Base-by-base conservation (phyloP, 2,797 vertebrate genomes). In the Aldrovandia affinis region DNA sequence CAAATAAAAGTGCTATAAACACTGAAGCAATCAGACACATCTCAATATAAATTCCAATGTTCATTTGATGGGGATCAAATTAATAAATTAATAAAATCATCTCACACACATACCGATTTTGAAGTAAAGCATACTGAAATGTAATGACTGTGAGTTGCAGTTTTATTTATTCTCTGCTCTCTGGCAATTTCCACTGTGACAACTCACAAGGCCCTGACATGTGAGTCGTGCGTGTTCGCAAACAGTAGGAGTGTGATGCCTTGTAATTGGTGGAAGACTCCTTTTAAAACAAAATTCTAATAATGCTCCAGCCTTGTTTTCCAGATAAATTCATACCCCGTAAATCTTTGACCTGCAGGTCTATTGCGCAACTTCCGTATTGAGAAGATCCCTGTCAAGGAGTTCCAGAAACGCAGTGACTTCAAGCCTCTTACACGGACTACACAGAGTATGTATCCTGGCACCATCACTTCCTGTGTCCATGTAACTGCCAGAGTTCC, bases 381-480 rank as follows among this genome's bases (percentile, higher is more conserved):
- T 87, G 94, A 96, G 89, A 96, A 93, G 90, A 86, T 96, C 70
- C 92, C 96, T 85, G 93, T 93, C 84, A 93, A 88, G 84, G 93
- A 95, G 89, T 96, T 96, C 90, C 92, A 94, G 83, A 93, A 94
- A 81, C 93, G 95, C 85, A 92, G 91, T 85, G 91, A 95, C 86
- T 96, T 96, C 91, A 96, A 94, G 87, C 79, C 93, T 88, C 93
- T 96, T 87, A 96, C 95, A 88, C 93, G 92, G 81, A 96, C 95
- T 73, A 96, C 95, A 3, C 84, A 91, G 86, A 95, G 96, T 96
- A 94, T 94, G 95, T 95, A 87, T 75, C 5, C 54, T 25, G 36
- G 28, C 33, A 6, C 68, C 36, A 15, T 15, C 2, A 25, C 2
- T 10, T 18, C 25, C 39, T 77, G 9, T 22, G 2, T n/a, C 25